phyloP scores from a whole-genome alignment of 2,113 vertebrate species.

The Eclectus roratus region DNA sequence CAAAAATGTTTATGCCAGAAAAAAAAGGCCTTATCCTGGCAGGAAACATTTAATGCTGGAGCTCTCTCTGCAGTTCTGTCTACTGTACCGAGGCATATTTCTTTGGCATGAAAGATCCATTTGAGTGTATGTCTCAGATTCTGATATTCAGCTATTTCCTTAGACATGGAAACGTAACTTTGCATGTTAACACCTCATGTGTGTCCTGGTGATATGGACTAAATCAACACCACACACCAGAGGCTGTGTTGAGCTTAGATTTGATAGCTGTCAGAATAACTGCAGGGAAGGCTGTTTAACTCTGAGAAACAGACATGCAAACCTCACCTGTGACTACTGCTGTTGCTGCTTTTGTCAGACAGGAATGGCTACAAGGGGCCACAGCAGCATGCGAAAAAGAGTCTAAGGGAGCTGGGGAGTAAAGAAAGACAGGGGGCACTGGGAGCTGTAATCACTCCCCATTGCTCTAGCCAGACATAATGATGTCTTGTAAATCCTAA shows the following conservation, averaged over 20 bases:
- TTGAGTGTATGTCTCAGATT: background rate
- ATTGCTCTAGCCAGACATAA: background rate
- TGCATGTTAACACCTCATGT: background rate
- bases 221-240: background rate
- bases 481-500: background rate
- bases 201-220: background rate
- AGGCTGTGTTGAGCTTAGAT: background rate
- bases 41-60: background rate
- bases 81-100: background rate
- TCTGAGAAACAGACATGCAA: background rate
- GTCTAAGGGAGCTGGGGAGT: background rate
- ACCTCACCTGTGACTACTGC: background rate
- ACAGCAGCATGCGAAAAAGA: background rate
- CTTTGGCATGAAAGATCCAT: background rate
- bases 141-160: background rate
- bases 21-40: background rate
- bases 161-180: background rate
- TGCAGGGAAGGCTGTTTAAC: background rate
- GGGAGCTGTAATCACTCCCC: background rate
- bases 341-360: background rate
- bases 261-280: background rate
- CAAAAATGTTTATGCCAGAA: background rate
- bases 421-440: accelerated
- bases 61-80: background rate
- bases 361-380: background rate